Evolutionary conservation across 2,888 invertebrate species (phyloP).

Genomic region (Lasius fuliginosus): DNA sequence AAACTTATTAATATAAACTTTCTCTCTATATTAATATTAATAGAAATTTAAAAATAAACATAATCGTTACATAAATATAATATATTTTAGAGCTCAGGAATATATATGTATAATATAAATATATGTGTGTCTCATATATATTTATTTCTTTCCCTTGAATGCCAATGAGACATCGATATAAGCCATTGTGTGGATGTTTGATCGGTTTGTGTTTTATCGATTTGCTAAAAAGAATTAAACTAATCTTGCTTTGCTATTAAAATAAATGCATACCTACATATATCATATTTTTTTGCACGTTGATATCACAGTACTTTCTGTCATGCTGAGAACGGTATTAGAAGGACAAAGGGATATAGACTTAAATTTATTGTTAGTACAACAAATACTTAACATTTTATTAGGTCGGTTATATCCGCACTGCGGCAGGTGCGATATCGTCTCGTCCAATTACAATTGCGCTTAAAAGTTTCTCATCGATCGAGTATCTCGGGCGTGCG

Average conservation of each 20-base stretch:
- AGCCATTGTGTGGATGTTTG: neutral
- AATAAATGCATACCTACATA: neutral
- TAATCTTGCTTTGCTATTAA: neutral
- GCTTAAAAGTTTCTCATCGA: constrained; percentile 45
- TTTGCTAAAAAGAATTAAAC: neutral
- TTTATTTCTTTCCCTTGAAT: constrained; percentile 12
- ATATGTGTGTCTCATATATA: neutral
- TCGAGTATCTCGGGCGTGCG: constrained; percentile 7
- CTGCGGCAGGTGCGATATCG: constrained; percentile 31
- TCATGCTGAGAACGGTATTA: neutral
- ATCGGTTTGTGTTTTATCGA: neutral
- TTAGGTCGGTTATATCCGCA: constrained; percentile 16
- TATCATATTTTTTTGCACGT: neutral
- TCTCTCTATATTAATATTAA: neutral
- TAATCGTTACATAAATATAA: neutral
- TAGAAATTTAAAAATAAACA: neutral
- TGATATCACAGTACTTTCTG: neutral
- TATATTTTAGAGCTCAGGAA: neutral
- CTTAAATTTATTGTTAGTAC: constrained; percentile 8
- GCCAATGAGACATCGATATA: neutral
- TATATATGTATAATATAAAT: neutral
- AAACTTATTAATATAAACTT: neutral
- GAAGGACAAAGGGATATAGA: neutral
- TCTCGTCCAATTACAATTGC: constrained; percentile 40
- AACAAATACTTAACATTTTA: constrained; percentile 16